These are phyloP conservation scores for Lasius fuliginosus DNA, from an alignment of 2,888 invertebrate genomes.

Conservation along the genomic window DNA sequence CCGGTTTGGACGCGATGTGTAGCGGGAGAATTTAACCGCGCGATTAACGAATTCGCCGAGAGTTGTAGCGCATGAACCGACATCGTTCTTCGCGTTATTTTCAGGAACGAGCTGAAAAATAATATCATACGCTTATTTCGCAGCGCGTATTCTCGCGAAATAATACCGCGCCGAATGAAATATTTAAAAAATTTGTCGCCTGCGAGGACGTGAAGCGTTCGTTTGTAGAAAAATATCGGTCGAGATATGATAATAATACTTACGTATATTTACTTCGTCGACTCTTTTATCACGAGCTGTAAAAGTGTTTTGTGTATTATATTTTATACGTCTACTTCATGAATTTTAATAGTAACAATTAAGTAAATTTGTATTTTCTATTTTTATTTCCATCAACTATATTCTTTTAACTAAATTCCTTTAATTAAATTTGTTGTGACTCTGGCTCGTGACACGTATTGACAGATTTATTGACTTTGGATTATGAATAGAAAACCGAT, in stretches of 20 bases:
- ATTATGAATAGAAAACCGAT: background rate
- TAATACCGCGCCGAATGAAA: constrained; percentile 25
- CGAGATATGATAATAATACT: background rate
- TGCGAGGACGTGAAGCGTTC: background rate
- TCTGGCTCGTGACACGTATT: background rate
- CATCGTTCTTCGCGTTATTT: constrained; percentile 24
- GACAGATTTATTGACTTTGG: background rate
- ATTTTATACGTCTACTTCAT: background rate
- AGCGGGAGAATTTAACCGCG: constrained; percentile 72
- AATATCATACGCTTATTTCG: constrained; percentile 32
- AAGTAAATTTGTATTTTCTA: background rate
- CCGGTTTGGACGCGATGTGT: constrained; percentile 67
- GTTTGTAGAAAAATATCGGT: constrained; percentile 7
- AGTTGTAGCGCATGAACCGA: constrained; percentile 33
- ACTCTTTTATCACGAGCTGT: background rate
- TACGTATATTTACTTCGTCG: background rate
- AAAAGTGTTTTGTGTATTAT: background rate
- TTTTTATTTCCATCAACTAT: background rate
- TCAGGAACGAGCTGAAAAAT: constrained; percentile 38
- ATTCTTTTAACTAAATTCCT: background rate
- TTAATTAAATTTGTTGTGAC: background rate
- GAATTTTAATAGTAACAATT: background rate
- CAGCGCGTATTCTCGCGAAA: constrained; percentile 20
- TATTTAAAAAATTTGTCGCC: constrained; percentile 21
- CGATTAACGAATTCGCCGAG: constrained; percentile 74